Conservation (phyloP, 1,140 invertebrate genomes). For the Drosophila lowei region DNA sequence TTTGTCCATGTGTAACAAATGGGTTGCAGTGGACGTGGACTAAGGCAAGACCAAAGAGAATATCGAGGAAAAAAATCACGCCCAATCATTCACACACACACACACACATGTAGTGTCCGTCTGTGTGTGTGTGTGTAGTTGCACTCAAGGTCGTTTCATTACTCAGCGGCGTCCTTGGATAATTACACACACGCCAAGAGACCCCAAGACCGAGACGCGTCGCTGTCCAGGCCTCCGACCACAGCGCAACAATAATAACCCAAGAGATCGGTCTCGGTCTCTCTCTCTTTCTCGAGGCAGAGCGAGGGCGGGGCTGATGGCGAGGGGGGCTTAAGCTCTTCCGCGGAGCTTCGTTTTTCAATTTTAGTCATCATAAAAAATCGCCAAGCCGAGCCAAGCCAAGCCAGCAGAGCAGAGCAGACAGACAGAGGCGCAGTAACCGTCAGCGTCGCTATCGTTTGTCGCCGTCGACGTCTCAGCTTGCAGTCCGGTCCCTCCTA, state of each 20-base stretch:
- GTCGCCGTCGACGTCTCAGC: conserved; percentile 19
- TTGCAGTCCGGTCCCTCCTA: conserved; percentile 36
- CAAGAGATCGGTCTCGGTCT: conserved; percentile 11
- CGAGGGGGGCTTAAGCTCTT: conserved; percentile 47
- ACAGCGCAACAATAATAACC: conserved; percentile 42
- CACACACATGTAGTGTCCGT: conserved; percentile 8
- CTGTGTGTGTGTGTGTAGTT: conserved; percentile 48
- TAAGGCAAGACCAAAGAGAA: conserved; percentile 25
- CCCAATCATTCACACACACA: conserved; percentile 52
- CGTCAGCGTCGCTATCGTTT: conserved; percentile 37
- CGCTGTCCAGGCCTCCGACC: conserved; percentile 19
- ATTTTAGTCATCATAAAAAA: conserved; percentile 77
- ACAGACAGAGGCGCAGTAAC: conserved; percentile 12
- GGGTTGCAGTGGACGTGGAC: conserved; percentile 40
- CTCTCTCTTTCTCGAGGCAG: background rate
- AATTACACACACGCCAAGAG: conserved; percentile 77
- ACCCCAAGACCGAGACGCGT: conserved; percentile 53
- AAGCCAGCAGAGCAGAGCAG: background rate
- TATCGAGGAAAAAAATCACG: conserved; percentile 50
- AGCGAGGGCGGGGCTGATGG: conserved; percentile 1
- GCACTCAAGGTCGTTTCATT: conserved; percentile 82
- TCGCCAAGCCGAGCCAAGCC: conserved; percentile 28
- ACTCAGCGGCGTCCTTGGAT: conserved; percentile 81
- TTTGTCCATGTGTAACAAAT: conserved; percentile 76
- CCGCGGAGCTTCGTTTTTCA: conserved; percentile 64